Evolutionary conservation across 1,140 invertebrate species (phyloP).

Genomic region (Drosophila varians): DNA sequence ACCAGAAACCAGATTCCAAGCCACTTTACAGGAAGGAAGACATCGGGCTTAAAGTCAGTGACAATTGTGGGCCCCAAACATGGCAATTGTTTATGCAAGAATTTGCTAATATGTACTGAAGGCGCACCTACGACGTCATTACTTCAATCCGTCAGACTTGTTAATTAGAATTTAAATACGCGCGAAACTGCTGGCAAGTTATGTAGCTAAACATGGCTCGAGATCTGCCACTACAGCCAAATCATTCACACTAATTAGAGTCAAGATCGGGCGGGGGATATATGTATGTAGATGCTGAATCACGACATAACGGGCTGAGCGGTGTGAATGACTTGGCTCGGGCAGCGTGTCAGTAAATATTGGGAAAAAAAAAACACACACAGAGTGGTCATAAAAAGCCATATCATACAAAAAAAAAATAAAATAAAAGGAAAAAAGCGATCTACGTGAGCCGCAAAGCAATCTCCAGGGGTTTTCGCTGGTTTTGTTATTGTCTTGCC

Average conservation of each 20-base stretch:
- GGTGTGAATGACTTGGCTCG: slow-evolving; percentile 66
- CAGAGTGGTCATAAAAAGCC: slow-evolving; percentile 44
- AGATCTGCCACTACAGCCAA: slow-evolving; percentile 4
- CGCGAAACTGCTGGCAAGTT: slow-evolving; percentile 19
- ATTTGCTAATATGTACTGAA: slow-evolving; percentile 40
- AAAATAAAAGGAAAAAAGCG: too few relatives aligned
- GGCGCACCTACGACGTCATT: slow-evolving; percentile 64
- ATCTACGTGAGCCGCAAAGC: slow-evolving; percentile 56
- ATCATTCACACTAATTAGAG: slow-evolving; percentile 54
- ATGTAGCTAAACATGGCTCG: slow-evolving; percentile 14
- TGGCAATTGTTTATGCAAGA: slow-evolving; percentile 50
- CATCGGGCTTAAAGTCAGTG: slow-evolving; percentile 11
- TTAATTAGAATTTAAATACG: slow-evolving; percentile 57
- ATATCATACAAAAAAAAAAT: slow-evolving; percentile 24
- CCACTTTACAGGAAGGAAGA: slow-evolving; percentile 38
- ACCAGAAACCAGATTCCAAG: slow-evolving; percentile 40
- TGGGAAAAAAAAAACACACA: slow-evolving; percentile 39
- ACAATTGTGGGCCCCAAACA: slow-evolving; percentile 16
- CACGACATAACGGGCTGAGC: slow-evolving; percentile 28
- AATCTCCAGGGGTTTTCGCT: slow-evolving; percentile 15
- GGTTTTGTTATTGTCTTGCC: slow-evolving; percentile 8
- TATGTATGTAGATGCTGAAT: slow-evolving; percentile 21
- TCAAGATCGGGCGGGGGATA: slow-evolving; percentile 13
- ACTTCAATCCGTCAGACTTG: slow-evolving; percentile 33
- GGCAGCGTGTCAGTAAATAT: slow-evolving; percentile 52